These are phyloP conservation scores for Andrena flavipes DNA, from an alignment of 2,888 invertebrate species.

Conservation along the genomic window DNA sequence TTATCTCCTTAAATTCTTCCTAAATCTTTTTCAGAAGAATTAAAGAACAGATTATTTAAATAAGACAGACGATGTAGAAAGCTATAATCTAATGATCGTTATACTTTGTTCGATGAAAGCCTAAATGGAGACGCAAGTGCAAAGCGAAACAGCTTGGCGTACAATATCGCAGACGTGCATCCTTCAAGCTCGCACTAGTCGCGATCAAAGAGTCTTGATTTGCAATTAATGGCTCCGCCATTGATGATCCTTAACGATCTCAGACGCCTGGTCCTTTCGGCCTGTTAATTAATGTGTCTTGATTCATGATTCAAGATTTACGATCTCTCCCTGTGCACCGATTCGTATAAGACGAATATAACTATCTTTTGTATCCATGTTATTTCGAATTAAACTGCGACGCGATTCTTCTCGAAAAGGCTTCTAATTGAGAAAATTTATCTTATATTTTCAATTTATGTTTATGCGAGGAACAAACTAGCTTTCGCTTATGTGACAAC, in stretches of 20 bases:
- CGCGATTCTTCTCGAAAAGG: neutral
- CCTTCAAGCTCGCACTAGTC: conserved; percentile 27
- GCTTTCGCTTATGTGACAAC: neutral
- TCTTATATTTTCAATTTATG: too few species aligned
- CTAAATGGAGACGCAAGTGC: neutral
- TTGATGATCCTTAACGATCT: conserved; percentile 71
- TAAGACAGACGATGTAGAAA: neutral
- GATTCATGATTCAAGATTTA: conserved; percentile 71
- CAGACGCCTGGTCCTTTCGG: conserved; percentile 47
- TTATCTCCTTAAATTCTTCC: too few species aligned
- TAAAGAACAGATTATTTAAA: neutral
- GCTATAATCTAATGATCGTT: neutral
- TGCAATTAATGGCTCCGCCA: conserved; percentile 69
- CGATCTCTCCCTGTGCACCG: conserved; percentile 11
- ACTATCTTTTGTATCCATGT: neutral
- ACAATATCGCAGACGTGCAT: conserved; percentile 1
- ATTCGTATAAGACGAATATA: neutral
- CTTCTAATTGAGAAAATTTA: too few species aligned
- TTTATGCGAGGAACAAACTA: too few species aligned
- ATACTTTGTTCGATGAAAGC: neutral
- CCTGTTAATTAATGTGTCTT: conserved; percentile 59
- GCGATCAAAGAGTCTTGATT: conserved; percentile 73
- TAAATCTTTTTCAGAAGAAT: too few species aligned
- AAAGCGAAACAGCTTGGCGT: neutral
- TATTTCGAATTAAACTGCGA: neutral